Percentiles rank a stretch among this genome's conserved stretches.
These are phyloP conservation scores for Drosophila vallismaia DNA, from an alignment of 2,888 invertebrate genomes.

Conservation along the genomic window DNA sequence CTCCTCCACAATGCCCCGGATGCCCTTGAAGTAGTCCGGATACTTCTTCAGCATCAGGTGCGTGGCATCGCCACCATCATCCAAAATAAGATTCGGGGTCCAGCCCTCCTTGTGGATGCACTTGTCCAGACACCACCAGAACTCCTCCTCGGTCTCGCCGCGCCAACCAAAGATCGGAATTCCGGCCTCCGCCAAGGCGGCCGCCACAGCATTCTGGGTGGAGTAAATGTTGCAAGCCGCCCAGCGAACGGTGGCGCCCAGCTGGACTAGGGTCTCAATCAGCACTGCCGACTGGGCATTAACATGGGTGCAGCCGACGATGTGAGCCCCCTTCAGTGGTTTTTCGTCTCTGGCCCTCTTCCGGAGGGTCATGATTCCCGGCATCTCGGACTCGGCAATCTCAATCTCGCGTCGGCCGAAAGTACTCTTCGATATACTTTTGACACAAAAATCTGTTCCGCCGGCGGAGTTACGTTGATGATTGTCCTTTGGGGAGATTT, in stretches of 20 bases:
- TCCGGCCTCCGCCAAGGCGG: constrained; percentile 94
- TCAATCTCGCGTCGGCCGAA: constrained; percentile 98
- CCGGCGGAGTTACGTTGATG: constrained; percentile 93
- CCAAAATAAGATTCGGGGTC: constrained; percentile 98
- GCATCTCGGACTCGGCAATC: constrained; percentile 99
- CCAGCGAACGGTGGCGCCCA: constrained; percentile 96
- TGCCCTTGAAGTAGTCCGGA: constrained; percentile 94
- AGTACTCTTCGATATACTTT: constrained; percentile 92
- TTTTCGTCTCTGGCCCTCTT: constrained; percentile 96
- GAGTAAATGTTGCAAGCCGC: constrained; percentile 99
- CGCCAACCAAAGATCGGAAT: constrained; percentile 97
- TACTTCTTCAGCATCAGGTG: constrained; percentile 98
- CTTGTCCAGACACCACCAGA: constrained; percentile 99
- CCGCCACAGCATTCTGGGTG: constrained; percentile 97
- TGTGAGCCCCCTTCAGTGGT: constrained; percentile 95
- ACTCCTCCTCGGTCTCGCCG: constrained; percentile 98
- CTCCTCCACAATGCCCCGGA: constrained; percentile 98
- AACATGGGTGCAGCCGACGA: constrained; percentile 98
- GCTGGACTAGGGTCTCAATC: constrained; percentile 93
- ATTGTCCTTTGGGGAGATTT: constrained; percentile 95
- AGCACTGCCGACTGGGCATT: constrained; percentile 98
- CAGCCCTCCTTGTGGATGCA: constrained; percentile 94
- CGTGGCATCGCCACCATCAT: constrained; percentile 98
- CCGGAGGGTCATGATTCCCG: constrained; percentile 96
- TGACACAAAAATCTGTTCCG: constrained; percentile 95